Evolutionary conservation across 2,888 invertebrate genomes (phyloP).

Genomic region (Cistogaster globosa): DNA sequence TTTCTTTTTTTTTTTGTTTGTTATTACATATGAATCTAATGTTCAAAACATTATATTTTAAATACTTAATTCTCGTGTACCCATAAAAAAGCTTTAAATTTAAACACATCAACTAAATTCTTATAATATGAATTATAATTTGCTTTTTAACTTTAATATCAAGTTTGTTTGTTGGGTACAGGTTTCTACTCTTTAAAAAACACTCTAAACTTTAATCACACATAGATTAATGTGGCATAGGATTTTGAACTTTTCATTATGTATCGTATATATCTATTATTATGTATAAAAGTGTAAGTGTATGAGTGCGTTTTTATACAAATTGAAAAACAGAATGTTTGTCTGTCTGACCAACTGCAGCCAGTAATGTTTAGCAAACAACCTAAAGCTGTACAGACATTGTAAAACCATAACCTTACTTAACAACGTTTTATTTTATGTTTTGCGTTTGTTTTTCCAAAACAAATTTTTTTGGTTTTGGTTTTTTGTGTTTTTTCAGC

Average conservation of each 20-base stretch:
- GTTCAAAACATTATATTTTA: no score
- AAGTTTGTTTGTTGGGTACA: no score
- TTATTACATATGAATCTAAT: no score
- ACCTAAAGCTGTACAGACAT: slow-evolving; percentile 29
- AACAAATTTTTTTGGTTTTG: background rate
- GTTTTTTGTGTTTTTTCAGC: background rate
- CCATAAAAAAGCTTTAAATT: no score
- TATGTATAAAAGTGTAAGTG: background rate
- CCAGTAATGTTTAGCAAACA: slow-evolving; percentile 38
- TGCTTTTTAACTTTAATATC: no score
- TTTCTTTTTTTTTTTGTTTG: no score
- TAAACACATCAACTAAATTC: no score
- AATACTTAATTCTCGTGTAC: no score
- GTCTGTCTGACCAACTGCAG: slow-evolving; percentile 2
- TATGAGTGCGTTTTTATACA: background rate
- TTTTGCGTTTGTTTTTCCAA: background rate
- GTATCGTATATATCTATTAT: background rate
- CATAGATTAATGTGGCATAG: slow-evolving; percentile 58
- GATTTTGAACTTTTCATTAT: slow-evolving; percentile 66
- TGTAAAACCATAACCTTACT: slow-evolving; percentile 72
- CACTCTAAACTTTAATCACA: slow-evolving; percentile 4
- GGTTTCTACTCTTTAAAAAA: background rate
- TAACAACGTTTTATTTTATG: slow-evolving; percentile 63
- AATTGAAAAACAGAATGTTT: background rate
- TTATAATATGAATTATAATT: no score